Evolutionary conservation across 1,140 invertebrate genomes (phyloP), one percentile per base, ranked within the genome.

Genomic region (Drosophila setifemur): DNA sequence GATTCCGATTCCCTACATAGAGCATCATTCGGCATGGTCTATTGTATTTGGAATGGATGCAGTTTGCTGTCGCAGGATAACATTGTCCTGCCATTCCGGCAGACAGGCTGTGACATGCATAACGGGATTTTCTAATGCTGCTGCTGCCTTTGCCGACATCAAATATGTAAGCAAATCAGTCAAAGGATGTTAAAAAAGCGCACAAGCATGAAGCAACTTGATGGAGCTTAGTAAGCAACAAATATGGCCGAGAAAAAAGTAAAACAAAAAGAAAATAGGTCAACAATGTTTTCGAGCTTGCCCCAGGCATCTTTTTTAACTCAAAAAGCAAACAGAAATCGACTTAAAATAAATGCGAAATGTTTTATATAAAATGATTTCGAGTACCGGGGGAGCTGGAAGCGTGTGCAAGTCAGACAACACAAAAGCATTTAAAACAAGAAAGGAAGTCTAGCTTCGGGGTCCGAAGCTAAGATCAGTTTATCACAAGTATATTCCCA

Each of bases 151-250:
- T 40, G 45, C 26, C 40, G 33, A 11, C 55, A 71, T 63, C 29
- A 78, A 78, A 61, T 73, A 66, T 70, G 53, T 57, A 76, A 82
- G 70, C 60, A 82, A 76, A 81, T 81, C 77, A 68, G 49, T 63
- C 68, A 66, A 58, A 71, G 64, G 49, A 71, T 54, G 33, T 40
- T 33, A 47, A 50, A 52, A 49, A 60, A 74, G 61, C 68, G 54
- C 29, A 71, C 68, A 70, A 61, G 45, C 45, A 60, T 50, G 29
- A 53, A 35, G 8, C 39, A 44, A 42, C 45, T 66, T 43, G 47
- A 66, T 35, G 45, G 60, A 43, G 60, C 60, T 35, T 37, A 19
- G 57, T 28, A 42, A 25, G n/a, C 60, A 66, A 73, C 7, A 73
- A 31, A 28, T 23, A 6, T 33, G 25, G 11, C 21, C 14, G 26